phyloP scores from a whole-genome alignment of 2,113 vertebrate genomes.

The Hyperopisus bebe region DNA sequence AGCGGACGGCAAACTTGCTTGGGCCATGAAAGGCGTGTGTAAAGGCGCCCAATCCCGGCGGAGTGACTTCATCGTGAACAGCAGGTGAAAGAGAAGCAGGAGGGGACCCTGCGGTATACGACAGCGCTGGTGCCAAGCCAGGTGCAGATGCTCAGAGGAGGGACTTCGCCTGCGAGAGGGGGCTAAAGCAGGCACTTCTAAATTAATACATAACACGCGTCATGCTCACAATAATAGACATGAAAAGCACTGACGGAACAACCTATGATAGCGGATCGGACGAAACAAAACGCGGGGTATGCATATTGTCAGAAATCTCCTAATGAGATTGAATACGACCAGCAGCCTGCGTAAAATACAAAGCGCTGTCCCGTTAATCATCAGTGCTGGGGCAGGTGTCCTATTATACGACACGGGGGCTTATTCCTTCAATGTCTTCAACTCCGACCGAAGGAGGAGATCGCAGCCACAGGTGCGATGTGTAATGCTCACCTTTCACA shows the following conservation, averaged over 20 bases:
- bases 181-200: not conserved
- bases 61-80: slow-evolving; percentile 1
- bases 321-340: slow-evolving; percentile 3
- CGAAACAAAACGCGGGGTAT: not conserved
- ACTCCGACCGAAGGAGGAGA: not conserved
- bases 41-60: not conserved
- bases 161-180: not conserved
- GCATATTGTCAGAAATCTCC: not conserved
- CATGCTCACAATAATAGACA: not conserved
- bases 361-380: not conserved
- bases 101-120: not conserved
- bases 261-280: not conserved
- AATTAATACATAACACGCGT: slow-evolving; percentile 7
- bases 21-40: slow-evolving; percentile 16
- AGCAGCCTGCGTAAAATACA: not conserved
- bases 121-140: not conserved
- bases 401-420: not conserved
- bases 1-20: slow-evolving; percentile 9
- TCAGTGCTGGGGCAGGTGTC: not conserved
- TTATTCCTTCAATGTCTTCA: not conserved
- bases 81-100: not conserved
- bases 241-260: not conserved
- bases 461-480: not conserved
- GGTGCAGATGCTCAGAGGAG: not conserved
- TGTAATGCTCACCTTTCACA: not conserved